These are phyloP conservation scores for Junco hyemalis DNA, from an alignment of 2,113 vertebrate genomes.

Conservation along the genomic window DNA sequence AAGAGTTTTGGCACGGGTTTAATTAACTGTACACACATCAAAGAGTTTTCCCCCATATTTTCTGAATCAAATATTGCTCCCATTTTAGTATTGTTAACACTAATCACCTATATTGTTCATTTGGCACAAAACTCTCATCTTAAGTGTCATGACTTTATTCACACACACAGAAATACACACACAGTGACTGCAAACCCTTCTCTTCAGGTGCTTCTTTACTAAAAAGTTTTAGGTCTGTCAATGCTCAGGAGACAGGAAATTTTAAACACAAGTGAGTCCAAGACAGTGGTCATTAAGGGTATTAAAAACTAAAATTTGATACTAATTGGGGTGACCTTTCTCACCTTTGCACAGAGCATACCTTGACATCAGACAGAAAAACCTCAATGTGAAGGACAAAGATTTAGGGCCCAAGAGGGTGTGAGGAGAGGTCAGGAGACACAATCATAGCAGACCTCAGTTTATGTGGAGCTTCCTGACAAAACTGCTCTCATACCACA, in stretches of 20 bases:
- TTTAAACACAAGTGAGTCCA: not conserved
- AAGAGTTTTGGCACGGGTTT: not conserved
- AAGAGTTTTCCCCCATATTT: not conserved
- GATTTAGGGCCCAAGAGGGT: not conserved
- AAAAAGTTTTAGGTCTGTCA: not conserved
- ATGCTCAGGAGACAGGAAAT: not conserved
- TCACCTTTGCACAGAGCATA: not conserved
- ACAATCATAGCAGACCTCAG: not conserved
- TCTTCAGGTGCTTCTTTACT: not conserved
- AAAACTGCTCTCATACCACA: not conserved
- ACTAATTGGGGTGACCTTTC: not conserved
- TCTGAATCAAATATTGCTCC: fast-evolving
- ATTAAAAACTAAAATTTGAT: not conserved
- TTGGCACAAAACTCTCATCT: not conserved
- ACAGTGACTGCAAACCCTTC: not conserved
- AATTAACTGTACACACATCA: not conserved
- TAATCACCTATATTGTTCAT: not conserved
- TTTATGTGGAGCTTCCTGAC: not conserved
- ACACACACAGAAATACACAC: not conserved
- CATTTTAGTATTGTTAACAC: not conserved
- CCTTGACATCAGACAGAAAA: not conserved
- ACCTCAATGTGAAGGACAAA: not conserved
- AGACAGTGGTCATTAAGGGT: not conserved
- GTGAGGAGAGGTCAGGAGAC: not conserved
- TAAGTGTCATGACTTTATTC: not conserved